phyloP scores from a whole-genome alignment of 2,888 invertebrate species.

The Camptogramma bilineatum region DNA sequence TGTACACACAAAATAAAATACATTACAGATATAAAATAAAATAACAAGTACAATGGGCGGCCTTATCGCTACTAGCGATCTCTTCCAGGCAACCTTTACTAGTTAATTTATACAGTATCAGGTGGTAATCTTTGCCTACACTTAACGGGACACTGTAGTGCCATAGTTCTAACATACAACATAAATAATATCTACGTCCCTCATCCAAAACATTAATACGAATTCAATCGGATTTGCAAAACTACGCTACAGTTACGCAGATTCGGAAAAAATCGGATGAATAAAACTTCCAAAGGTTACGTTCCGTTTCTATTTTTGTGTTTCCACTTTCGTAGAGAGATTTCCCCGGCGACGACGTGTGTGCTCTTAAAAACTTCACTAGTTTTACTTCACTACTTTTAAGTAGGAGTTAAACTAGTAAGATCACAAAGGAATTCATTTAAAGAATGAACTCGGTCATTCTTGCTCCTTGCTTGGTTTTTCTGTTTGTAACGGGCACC shows the following conservation, averaged over 20 bases:
- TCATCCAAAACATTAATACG: background rate
- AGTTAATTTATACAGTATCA: too few relatives aligned
- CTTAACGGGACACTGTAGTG: too few relatives aligned
- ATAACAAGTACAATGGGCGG: too few relatives aligned
- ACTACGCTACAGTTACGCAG: slow-evolving; percentile 30
- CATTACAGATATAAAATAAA: too few relatives aligned
- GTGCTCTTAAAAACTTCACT: slow-evolving; percentile 26
- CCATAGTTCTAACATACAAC: too few relatives aligned
- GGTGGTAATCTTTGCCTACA: too few relatives aligned
- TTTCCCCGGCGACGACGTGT: slow-evolving; percentile 33
- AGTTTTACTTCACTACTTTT: slow-evolving; percentile 18
- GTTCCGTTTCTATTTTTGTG: slow-evolving; percentile 40
- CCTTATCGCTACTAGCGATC: too few relatives aligned
- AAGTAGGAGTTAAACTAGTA: slow-evolving; percentile 21
- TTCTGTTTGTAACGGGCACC: background rate
- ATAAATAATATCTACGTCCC: background rate
- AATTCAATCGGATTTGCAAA: slow-evolving; percentile 9
- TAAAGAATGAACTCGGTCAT: slow-evolving; percentile 11
- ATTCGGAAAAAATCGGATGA: slow-evolving; percentile 31
- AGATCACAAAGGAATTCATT: slow-evolving; percentile 16
- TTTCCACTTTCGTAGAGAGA: slow-evolving; percentile 38
- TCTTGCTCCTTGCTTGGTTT: background rate
- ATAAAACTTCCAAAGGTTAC: slow-evolving; percentile 36
- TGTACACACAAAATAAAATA: too few relatives aligned
- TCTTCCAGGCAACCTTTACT: too few relatives aligned